Conservation (phyloP, 2,888 invertebrate species). For the Zele albiditarsus region DNA sequence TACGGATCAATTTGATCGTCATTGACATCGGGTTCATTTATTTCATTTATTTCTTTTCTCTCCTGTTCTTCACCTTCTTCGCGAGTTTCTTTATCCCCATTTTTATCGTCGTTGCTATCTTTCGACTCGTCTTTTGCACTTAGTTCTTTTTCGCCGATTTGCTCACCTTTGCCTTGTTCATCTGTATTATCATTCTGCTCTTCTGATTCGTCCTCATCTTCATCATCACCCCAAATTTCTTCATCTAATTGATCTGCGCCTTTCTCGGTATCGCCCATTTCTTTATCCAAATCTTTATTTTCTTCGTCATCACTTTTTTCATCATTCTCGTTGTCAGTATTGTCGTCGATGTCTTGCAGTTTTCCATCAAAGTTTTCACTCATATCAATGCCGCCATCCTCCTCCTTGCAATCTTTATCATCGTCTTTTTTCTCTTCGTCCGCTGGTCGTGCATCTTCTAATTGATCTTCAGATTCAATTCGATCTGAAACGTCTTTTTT, state of each 20-base stretch:
- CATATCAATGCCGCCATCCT: constrained; percentile 96
- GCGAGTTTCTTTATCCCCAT: neutral
- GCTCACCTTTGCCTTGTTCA: constrained; percentile 62
- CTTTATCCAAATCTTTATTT: constrained; percentile 90
- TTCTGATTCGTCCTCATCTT: constrained; percentile 80
- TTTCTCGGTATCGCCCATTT: constrained; percentile 96
- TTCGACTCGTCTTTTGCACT: constrained; percentile 76
- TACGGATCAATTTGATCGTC: constrained; percentile 89
- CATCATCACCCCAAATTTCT: constrained; percentile 89
- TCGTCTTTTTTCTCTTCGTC: constrained; percentile 83
- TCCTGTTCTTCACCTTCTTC: constrained; percentile 68
- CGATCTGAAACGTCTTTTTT: constrained; percentile 96
- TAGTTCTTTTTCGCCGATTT: constrained; percentile 79
- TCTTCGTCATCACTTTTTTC: constrained; percentile 80
- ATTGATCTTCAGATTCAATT: constrained; percentile 93
- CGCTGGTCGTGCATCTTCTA: constrained; percentile 90
- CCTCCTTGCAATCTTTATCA: constrained; percentile 87
- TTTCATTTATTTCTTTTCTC: constrained; percentile 85
- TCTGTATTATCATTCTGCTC: constrained; percentile 77
- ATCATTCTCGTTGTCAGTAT: constrained; percentile 77
- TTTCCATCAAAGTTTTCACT: constrained; percentile 95
- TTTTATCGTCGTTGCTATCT: constrained; percentile 52
- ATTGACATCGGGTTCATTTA: constrained; percentile 86
- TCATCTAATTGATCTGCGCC: constrained; percentile 87
- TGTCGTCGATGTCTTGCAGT: constrained; percentile 84